Evolutionary conservation across 2,888 invertebrate species (phyloP).

Genomic region (Netelia virgata): DNA sequence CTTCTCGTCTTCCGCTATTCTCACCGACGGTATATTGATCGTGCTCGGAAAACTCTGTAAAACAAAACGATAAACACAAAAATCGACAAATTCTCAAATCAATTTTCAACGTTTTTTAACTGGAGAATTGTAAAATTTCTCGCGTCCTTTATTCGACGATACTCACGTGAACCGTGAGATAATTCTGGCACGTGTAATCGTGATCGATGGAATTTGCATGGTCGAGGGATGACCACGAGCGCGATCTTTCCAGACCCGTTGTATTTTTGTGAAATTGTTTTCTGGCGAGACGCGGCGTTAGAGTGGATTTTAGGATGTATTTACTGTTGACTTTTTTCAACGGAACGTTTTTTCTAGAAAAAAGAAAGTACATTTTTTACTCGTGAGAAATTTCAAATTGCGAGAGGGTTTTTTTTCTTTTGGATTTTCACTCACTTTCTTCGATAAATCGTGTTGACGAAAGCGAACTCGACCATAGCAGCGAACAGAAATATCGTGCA

Average conservation of each 20-base stretch:
- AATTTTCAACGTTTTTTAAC: no score
- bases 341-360: slow-evolving; percentile 88
- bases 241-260: slow-evolving; percentile 88
- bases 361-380: slow-evolving; percentile 10
- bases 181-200: slow-evolving; percentile 89
- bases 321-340: slow-evolving; percentile 92
- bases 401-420: no score
- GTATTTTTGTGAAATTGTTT: slow-evolving; percentile 89
- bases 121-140: no score
- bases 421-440: slow-evolving; percentile 88
- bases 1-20: slow-evolving; percentile 89
- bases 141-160: no score
- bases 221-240: slow-evolving; percentile 91
- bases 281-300: slow-evolving; percentile 92
- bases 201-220: slow-evolving; percentile 87
- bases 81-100: neutral
- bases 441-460: slow-evolving; percentile 95
- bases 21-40: slow-evolving; percentile 89
- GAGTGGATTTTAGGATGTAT: slow-evolving; percentile 93
- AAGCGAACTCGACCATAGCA: slow-evolving; percentile 94
- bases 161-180: slow-evolving; percentile 91
- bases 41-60: slow-evolving; percentile 89
- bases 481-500: slow-evolving; percentile 94
- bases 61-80: slow-evolving; percentile 17
- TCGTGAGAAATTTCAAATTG: neutral